phyloP scores from a whole-genome alignment of 2,113 vertebrate genomes.

The Saguinus midas region DNA sequence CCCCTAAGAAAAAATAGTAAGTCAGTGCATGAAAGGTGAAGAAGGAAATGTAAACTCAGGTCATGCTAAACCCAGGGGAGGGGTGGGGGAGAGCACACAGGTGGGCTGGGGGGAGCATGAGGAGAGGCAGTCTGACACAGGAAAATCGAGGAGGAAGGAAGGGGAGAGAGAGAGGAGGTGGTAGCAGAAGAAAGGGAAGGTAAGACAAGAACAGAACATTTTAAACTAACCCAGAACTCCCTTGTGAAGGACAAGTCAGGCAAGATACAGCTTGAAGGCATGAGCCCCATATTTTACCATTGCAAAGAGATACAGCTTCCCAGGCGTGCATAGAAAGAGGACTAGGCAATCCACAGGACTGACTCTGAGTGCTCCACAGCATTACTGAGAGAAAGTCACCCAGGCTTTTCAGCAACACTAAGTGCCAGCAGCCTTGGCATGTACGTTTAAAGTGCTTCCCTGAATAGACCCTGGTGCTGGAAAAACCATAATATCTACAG shows the following conservation, averaged over 20 bases:
- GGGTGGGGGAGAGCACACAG: constrained; percentile 42
- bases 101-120: constrained; percentile 57
- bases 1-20: neutral
- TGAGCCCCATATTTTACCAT: constrained; percentile 67
- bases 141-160: constrained; percentile 55
- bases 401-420: constrained; percentile 64
- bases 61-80: constrained; percentile 36
- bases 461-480: constrained; percentile 49
- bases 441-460: constrained; percentile 65
- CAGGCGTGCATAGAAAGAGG: constrained; percentile 44
- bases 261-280: constrained; percentile 68
- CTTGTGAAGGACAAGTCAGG: constrained; percentile 79
- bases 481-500: constrained; percentile 74
- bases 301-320: constrained; percentile 58
- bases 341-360: constrained; percentile 44
- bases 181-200: constrained; percentile 67
- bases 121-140: constrained; percentile 73
- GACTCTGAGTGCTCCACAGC: constrained; percentile 47
- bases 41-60: constrained; percentile 56
- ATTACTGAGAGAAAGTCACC: constrained; percentile 60
- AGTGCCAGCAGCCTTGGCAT: constrained; percentile 56
- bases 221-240: constrained; percentile 70
- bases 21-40: constrained; percentile 29
- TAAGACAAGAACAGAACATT: constrained; percentile 73
- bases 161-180: constrained; percentile 55